Base-by-base conservation (phyloP, 2,888 invertebrate genomes). In the Sinodicranocentrus sp. region DNA sequence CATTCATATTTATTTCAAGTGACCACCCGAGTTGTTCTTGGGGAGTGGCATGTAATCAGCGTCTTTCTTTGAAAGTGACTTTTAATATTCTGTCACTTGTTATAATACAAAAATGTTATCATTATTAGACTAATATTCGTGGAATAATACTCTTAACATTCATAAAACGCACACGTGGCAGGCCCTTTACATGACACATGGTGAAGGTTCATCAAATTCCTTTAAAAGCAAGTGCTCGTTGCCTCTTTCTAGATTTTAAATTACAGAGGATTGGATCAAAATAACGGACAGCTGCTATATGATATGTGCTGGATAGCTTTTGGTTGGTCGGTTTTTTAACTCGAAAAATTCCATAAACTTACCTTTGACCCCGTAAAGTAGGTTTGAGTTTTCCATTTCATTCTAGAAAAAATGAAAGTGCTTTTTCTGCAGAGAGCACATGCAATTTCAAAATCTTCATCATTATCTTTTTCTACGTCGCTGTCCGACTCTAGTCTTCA, bases 11-110 rank as follows among this genome's bases (percentile, higher is more conserved):
- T 65, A 54, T 57, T 67, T 44, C 25, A 17, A 63, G 28, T 79
- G 79, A 63, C 79, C 79, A 79, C 79, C 79, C 79, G 61, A 79
- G 79, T 71, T 25, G 79, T 79, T 79, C 71, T 61, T 79, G 79
- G 79, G n/a, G 79, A 79, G 79, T 79, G 79, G 77, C 61, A 68
- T 70, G 33, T 33, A 78, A 78, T 61, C 78, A 78, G 39, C 10
- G 59, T 77, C 33, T 33, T 15, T 33, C 17, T 52, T 68, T 54
- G 52, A 57, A 77, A 33, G 70, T 59, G n/a, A 39, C 2, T 44
- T 26, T 75, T 48, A 26, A 25, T 61, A 26, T 70, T 17, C 1
- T 48, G 43, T 59, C 48, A 70, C 23, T 59, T 48, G 61, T 78
- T 59, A 28, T 68, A 61, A 63, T 17, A 26, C n/a, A 68, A 52